Base-by-base conservation (phyloP, 2,888 invertebrate species). In the Oscheius sp. region DNA sequence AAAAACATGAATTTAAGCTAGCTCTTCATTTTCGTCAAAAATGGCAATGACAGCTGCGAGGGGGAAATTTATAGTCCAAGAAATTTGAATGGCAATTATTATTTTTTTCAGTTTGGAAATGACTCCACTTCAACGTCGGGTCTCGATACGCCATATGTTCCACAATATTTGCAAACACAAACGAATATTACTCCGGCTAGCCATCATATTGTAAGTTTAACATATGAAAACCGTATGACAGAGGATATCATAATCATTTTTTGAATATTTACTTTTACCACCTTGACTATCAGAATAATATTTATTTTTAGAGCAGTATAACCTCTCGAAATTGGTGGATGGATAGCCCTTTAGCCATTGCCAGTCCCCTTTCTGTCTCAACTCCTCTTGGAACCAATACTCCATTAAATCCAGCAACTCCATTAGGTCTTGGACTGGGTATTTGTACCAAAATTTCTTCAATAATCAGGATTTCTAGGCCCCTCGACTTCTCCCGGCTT, bases 121-220 rank as follows among this genome's bases (percentile, higher is more conserved):
- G 28, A 30, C 8, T 24, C 36, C 0, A 26, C 50, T n/a, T 33
- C 36, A 17, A 36, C 51, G 2, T 32, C 24, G 14, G 28, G 41
- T n/a, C 20, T 64, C 17, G 74, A 74, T 41, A 44, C 44, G 14
- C 59, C 59, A 2, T 82, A 82, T 66, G 72, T 81, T 68, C 82
- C 82, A 3, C 82, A 82, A 69, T 78, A 81, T 50, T 67, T 81
- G 22, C 59, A 77, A 22, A 72, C 77, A 1, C 68, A 73, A 12
- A 47, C 41, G 0, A 41, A 50, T 22, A 17, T 63, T n/a, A n/a
- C n/a, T n/a, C n/a, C n/a, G n/a, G n/a, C n/a, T n/a, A n/a, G n/a
- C n/a, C n/a, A n/a, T n/a, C n/a, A n/a, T n/a, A n/a, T n/a, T n/a
- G n/a, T n/a, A n/a, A n/a, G n/a, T n/a, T n/a, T n/a, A n/a, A n/a